Percentiles rank a stretch among this genome's conserved stretches.
phyloP scores from a whole-genome alignment of 2,113 vertebrate genomes.

The Mionectes macconnelli region DNA sequence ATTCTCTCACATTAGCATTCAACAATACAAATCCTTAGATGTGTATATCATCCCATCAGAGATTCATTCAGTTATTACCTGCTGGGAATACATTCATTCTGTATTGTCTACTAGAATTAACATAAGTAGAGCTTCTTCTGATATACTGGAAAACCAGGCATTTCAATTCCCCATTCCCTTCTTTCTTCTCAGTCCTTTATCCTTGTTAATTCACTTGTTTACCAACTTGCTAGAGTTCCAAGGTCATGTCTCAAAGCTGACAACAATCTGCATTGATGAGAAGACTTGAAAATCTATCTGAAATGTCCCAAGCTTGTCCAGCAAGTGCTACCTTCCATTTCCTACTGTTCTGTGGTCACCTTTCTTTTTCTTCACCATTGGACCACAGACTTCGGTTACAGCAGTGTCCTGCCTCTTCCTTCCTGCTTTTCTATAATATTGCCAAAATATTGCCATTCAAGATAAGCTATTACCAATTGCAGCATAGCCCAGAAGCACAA shows the following conservation, averaged over 20 bases:
- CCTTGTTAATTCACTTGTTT: background rate
- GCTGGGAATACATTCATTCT: background rate
- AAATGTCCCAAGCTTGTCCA: background rate
- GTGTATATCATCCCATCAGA: background rate
- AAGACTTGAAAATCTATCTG: background rate
- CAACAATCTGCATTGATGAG: background rate
- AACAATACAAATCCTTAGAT: background rate
- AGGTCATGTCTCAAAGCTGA: background rate
- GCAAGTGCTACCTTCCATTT: background rate
- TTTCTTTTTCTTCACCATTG: background rate
- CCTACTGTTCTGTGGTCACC: background rate
- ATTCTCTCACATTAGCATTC: background rate
- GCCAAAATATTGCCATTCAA: background rate
- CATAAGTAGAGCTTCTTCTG: background rate
- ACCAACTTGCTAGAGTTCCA: background rate
- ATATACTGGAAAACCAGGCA: background rate
- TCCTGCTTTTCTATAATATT: background rate
- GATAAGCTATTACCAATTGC: background rate
- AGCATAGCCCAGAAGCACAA: background rate
- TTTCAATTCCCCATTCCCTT: background rate
- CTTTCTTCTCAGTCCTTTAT: background rate
- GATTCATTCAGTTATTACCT: background rate
- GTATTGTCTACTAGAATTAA: background rate
- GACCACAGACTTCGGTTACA: accelerated
- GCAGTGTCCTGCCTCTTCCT: background rate